Conservation (phyloP, 2,113 vertebrate species). For the Platanista minor region DNA sequence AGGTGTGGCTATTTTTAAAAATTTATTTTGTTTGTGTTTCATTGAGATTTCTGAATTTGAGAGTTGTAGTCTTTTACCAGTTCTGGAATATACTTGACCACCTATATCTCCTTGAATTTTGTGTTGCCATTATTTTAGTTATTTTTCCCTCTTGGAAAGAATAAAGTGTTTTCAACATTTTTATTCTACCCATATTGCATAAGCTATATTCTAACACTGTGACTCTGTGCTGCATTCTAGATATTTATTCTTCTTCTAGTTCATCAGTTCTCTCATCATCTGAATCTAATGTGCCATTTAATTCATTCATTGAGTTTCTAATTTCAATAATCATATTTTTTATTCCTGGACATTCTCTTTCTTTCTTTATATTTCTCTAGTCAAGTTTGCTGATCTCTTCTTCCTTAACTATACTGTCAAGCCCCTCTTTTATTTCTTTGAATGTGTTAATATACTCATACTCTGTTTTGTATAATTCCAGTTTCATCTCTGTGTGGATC, state of each 20-base stretch:
- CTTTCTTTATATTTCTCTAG: not conserved
- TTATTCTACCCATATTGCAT: not conserved
- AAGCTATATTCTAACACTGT: not conserved
- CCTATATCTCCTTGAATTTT: not conserved
- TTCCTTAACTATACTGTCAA: not conserved
- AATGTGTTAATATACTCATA: not conserved
- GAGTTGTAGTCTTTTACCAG: not conserved
- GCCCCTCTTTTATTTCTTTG: not conserved
- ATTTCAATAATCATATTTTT: not conserved
- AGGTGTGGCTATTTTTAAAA: not conserved
- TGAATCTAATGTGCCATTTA: not conserved
- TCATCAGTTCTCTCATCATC: not conserved
- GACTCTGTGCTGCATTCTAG: not conserved
- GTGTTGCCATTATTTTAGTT: not conserved
- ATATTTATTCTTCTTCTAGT: not conserved
- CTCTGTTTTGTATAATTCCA: not conserved
- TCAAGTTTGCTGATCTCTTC: not conserved
- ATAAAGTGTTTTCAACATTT: not conserved
- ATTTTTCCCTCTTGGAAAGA: not conserved
- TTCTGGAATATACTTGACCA: not conserved
- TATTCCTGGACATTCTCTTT: not conserved
- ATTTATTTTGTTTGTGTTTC: constrained; percentile 11
- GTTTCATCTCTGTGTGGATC: not conserved
- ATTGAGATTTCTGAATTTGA: constrained; percentile 6
- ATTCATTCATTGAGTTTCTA: not conserved